A percentile compares a stretch with the other conserved stretches of the same genome.
Conservation (phyloP, 2,113 vertebrate genomes). For the Arizona elegans region DNA sequence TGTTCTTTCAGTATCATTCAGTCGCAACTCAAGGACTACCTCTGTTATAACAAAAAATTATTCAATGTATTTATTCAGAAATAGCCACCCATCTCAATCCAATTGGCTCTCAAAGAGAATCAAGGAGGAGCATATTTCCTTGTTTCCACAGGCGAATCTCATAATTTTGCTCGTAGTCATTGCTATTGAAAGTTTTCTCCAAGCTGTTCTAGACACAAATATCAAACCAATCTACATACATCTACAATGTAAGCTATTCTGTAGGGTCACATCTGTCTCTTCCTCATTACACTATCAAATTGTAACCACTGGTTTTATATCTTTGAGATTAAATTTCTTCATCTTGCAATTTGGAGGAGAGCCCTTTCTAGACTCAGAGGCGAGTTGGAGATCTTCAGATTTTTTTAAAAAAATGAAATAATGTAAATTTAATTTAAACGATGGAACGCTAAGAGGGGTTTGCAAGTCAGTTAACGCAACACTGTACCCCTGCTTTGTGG, state of each 20-base stretch:
- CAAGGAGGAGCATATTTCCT: neutral
- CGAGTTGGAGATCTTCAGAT: neutral
- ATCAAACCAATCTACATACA: neutral
- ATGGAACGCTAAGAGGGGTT: neutral
- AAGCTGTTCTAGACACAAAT: neutral
- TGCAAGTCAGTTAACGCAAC: neutral
- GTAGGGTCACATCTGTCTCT: neutral
- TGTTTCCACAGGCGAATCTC: neutral
- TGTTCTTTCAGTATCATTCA: too few relatives aligned
- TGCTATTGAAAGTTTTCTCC: neutral
- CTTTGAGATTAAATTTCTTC: neutral
- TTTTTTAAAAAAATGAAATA: neutral
- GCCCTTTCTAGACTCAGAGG: neutral
- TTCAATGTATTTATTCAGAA: neutral
- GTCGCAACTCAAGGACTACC: neutral
- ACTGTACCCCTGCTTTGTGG: neutral
- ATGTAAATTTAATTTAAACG: neutral
- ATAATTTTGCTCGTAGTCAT: neutral
- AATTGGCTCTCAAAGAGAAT: too few relatives aligned
- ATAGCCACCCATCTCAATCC: too few relatives aligned
- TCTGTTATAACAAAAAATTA: neutral
- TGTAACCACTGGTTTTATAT: neutral
- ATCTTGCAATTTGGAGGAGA: neutral
- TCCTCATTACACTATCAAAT: neutral
- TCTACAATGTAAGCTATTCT: neutral